Base-by-base conservation (phyloP, 2,113 vertebrate species). In the Bostrychus sinensis region DNA sequence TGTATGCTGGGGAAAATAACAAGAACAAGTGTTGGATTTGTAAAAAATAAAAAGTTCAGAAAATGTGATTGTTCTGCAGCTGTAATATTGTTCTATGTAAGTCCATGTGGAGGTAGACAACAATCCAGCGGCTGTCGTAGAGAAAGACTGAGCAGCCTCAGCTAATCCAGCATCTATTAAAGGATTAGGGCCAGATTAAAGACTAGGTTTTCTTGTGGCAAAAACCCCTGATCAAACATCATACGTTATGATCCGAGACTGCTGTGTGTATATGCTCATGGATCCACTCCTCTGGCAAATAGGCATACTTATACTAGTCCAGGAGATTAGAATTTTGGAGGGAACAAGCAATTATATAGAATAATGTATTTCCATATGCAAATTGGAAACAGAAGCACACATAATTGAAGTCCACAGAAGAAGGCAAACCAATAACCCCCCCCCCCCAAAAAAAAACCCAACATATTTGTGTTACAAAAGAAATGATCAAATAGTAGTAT, bases 111-210 rank as follows among this genome's bases (percentile, higher is more conserved):
- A 9, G 57, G 37, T 7, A 1, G 12, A 20, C 26, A 20, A 28
- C 48, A 22, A n/a, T 3, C 26, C n/a, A 30, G 11, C 30, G 30
- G 30, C 30, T 32, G 30, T 11, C 1, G 3, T 23, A 60, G 30
- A 19, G 63, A 28, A 8, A 48, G 30, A 32, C 39, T 12, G 9
- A 68, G 17, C 42, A 32, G 38, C 22, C 55, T 3, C 25, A 25
- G 56, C 19, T 82, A 72, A 82, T 82, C 80, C 64, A 65, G 16
- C 26, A 30, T 41, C 16, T 56, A 51, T 36, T 43, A 64, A 65
- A 5, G 34, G 75, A 75, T 75, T 68, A 53, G 50, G 67, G 56
- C 46, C 16, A 50, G 50, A 61, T 71, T 71, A 37, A 81, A 28
- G 37, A 42, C 16, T 53, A 17, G 16, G 45, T 38, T 30, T 38